Evolutionary conservation across 2,888 invertebrate genomes (phyloP).

Genomic region (Volucella inflata): DNA sequence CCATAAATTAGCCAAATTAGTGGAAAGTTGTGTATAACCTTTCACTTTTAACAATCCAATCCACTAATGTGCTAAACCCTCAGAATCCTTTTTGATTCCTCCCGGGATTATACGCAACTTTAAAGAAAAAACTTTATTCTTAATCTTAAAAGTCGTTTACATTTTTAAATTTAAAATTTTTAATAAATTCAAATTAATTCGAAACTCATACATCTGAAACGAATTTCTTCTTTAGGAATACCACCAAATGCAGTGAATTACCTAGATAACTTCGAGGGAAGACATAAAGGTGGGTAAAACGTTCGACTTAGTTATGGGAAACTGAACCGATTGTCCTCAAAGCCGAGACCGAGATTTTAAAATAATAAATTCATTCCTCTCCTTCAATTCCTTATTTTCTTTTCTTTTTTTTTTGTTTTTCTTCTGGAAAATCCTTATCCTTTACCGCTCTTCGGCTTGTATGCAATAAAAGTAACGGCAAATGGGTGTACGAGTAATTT

Average conservation of each 20-base stretch:
- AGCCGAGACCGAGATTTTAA: constrained; percentile 74
- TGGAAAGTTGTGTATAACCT: no score
- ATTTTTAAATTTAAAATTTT: neutral
- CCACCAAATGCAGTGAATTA: constrained; percentile 83
- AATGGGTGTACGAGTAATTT: constrained; percentile 62
- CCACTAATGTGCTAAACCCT: no score
- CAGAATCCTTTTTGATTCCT: no score
- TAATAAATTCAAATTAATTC: neutral
- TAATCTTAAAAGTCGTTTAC: no score
- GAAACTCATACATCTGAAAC: constrained; percentile 51
- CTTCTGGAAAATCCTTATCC: constrained; percentile 62
- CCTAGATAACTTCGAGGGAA: constrained; percentile 82
- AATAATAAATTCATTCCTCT: constrained; percentile 65
- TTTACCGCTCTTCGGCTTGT: constrained; percentile 8
- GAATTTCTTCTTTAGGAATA: constrained; percentile 80
- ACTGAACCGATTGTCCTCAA: constrained; percentile 53
- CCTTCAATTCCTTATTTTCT: neutral
- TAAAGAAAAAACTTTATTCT: no score
- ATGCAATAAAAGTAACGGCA: constrained; percentile 53
- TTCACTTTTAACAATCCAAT: no score
- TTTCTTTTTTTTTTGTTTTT: neutral
- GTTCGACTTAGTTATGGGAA: constrained; percentile 70
- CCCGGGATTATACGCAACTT: no score
- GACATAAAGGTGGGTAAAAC: constrained; percentile 81
- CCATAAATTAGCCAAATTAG: no score